These are phyloP conservation scores for Achroia grisella DNA, from an alignment of 1,140 invertebrate species.

Conservation along the genomic window DNA sequence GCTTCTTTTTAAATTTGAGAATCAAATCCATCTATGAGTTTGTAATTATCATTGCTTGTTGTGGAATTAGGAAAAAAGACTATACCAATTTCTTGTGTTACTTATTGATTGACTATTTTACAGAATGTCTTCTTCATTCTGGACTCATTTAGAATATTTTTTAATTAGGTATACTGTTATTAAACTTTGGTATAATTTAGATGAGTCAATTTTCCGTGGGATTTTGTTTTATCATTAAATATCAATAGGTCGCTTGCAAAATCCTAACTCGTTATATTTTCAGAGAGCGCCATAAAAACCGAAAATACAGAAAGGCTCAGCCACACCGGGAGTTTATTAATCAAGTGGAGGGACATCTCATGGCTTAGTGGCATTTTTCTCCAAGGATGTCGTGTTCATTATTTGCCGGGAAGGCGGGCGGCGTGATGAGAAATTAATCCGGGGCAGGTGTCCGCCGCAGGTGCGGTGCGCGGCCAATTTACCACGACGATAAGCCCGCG, in stretches of 20 bases:
- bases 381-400: constrained; percentile 54
- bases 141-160: no score
- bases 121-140: no score
- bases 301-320: constrained; percentile 11
- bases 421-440: constrained; percentile 70
- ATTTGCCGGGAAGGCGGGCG: constrained; percentile 36
- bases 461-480: constrained; percentile 46
- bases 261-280: not conserved
- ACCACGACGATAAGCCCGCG: constrained; percentile 29
- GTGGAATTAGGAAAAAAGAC: no score
- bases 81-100: no score
- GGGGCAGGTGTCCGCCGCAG: constrained; percentile 48
- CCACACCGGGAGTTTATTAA: constrained; percentile 50
- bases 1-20: no score
- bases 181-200: no score
- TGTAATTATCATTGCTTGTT: no score
- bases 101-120: no score
- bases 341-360: constrained; percentile 38
- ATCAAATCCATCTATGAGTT: no score
- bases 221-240: no score
- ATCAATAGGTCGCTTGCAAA: not conserved
- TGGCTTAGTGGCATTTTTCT: constrained; percentile 59
- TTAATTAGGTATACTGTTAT: no score
- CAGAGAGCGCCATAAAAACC: constrained; percentile 14
- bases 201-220: no score